Percentiles rank a stretch among this genome's conserved stretches.
phyloP scores from a whole-genome alignment of 2,797 vertebrate species.

The Crenichthys baileyi region DNA sequence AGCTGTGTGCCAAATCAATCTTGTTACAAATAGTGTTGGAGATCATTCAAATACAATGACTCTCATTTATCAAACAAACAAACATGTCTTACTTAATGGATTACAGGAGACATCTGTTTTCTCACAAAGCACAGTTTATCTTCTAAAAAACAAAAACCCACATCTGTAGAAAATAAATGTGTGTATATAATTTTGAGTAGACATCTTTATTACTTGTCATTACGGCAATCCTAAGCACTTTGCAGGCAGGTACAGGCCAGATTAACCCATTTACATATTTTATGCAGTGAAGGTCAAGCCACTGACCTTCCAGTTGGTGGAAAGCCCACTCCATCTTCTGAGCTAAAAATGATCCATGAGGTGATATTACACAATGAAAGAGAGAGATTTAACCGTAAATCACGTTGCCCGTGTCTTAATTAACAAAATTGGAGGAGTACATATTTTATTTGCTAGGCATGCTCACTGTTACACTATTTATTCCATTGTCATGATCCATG shows the following conservation, averaged over 20 bases:
- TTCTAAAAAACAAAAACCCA: constrained; percentile 6
- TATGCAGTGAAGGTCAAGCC: neutral
- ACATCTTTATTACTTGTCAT: neutral
- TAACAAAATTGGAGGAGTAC: no score
- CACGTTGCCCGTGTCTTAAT: neutral
- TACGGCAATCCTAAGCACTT: neutral
- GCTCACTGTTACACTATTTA: neutral
- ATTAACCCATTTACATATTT: neutral
- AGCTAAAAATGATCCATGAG: no score
- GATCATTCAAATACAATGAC: constrained; percentile 48
- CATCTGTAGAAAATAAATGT: constrained; percentile 11
- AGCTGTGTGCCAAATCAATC: constrained; percentile 40
- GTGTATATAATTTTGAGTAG: neutral
- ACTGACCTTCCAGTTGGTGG: neutral
- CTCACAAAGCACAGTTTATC: constrained; percentile 19
- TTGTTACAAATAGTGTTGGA: constrained; percentile 27
- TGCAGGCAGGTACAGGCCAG: neutral
- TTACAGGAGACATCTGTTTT: constrained; percentile 30
- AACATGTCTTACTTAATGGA: constrained; percentile 21
- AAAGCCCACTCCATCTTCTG: neutral
- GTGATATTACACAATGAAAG: neutral
- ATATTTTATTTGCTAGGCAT: neutral
- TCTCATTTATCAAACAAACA: constrained; percentile 49
- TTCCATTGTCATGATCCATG: neutral
- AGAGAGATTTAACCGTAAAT: neutral